These are phyloP conservation scores for Psittacula derbiana DNA, from an alignment of 2,797 vertebrate species.

Conservation along the genomic window DNA sequence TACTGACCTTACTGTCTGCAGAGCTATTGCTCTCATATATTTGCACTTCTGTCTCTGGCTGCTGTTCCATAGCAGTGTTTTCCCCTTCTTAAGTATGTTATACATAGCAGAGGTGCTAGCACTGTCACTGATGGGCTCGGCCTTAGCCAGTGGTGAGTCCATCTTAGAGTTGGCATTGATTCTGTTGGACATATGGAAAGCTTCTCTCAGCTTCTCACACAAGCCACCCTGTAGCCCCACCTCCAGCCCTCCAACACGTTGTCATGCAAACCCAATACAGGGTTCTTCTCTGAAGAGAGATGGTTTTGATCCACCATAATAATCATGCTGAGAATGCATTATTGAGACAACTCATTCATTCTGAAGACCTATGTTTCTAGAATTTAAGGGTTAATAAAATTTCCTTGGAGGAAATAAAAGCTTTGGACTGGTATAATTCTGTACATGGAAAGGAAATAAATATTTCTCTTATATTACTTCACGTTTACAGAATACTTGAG, in stretches of 20 bases:
- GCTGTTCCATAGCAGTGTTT: not conserved
- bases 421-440: not conserved
- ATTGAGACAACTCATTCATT: not conserved
- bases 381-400: not conserved
- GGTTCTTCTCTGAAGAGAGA: not conserved
- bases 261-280: not conserved
- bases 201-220: not conserved
- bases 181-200: not conserved
- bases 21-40: not conserved
- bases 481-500: not conserved
- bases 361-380: not conserved
- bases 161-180: not conserved
- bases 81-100: not conserved
- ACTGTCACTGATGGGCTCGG: accelerated
- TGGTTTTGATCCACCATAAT: not conserved
- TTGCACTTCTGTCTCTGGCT: not conserved
- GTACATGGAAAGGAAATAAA: not conserved
- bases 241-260: not conserved
- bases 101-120: accelerated
- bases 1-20: not conserved
- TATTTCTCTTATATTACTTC: not conserved
- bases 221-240: not conserved
- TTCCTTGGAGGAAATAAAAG: not conserved
- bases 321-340: not conserved
- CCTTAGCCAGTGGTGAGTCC: accelerated